Percentiles rank a stretch among this genome's conserved stretches.
These are phyloP conservation scores for Coelogynopora nodosa DNA, from an alignment of 2,888 invertebrate species.

Conservation along the genomic window DNA sequence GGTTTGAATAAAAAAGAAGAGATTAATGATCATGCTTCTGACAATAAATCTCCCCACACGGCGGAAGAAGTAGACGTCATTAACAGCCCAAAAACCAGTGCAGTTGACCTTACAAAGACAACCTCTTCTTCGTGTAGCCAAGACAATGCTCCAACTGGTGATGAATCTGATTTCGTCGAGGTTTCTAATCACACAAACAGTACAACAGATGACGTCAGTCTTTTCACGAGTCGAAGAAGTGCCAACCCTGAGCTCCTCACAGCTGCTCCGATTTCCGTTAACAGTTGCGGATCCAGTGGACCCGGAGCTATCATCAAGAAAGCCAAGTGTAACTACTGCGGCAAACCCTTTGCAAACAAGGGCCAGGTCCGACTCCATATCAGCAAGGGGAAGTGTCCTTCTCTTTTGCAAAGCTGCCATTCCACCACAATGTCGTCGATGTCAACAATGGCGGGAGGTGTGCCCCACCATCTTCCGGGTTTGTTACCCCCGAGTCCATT, in stretches of 20 bases:
- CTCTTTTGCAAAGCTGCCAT: conserved; percentile 34
- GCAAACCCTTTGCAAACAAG: conserved; percentile 60
- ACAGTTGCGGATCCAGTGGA: neutral
- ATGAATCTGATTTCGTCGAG: neutral
- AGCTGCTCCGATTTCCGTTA: neutral
- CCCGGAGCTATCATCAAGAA: conserved; percentile 50
- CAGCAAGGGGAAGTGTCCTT: conserved; percentile 46
- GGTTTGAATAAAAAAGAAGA: neutral
- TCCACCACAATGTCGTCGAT: neutral
- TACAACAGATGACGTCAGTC: neutral
- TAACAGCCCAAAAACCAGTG: neutral
- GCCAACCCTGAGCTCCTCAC: neutral
- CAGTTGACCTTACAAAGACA: neutral
- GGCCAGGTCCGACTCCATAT: conserved; percentile 62
- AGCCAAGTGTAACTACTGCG: conserved; percentile 61
- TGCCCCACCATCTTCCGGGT: neutral
- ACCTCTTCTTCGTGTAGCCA: neutral
- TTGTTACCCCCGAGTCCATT: neutral
- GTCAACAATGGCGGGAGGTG: neutral
- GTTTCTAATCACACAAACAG: neutral
- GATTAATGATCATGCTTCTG: neutral
- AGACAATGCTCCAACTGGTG: neutral
- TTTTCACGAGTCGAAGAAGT: neutral
- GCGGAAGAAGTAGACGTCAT: neutral
- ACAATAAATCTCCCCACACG: neutral